These are phyloP conservation scores for Dolichoris vasculosae DNA, from an alignment of 1,140 invertebrate genomes.

Conservation along the genomic window DNA sequence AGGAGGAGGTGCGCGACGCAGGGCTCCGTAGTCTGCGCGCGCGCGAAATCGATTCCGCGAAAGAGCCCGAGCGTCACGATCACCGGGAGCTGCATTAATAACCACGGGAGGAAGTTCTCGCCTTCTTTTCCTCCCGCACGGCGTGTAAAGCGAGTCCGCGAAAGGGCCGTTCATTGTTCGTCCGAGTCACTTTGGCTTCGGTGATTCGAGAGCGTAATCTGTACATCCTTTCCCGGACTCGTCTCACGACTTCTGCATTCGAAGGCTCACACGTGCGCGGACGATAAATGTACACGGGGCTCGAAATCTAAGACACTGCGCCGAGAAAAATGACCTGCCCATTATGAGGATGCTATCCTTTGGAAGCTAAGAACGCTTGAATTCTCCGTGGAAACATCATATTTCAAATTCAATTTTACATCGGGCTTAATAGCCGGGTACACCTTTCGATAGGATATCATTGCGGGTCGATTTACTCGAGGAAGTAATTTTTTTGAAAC, in stretches of 20 bases:
- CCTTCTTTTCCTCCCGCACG: background rate
- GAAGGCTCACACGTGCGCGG: background rate
- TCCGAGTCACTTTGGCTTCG: background rate
- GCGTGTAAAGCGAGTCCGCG: background rate
- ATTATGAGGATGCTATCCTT: background rate
- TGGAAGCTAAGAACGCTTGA: background rate
- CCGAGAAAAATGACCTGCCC: background rate
- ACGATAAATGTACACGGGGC: background rate
- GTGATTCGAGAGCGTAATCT: background rate
- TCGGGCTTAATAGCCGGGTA: background rate
- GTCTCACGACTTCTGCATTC: background rate
- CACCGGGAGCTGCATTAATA: conserved; percentile 42
- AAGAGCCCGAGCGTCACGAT: conserved; percentile 1
- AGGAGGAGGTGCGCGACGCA: too few species aligned
- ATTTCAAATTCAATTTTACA: conserved; percentile 1
- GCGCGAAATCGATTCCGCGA: conserved; percentile 52
- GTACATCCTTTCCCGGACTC: conserved; percentile 19
- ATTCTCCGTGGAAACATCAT: background rate
- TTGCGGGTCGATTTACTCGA: conserved; percentile 19
- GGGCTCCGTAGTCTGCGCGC: background rate
- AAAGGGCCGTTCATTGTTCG: background rate
- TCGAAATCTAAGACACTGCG: conserved; percentile 3
- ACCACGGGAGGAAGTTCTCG: background rate
- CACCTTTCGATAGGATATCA: background rate
- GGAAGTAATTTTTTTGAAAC: conserved; percentile 5